Base-by-base conservation (phyloP, 2,113 vertebrate species). In the Calypte anna region DNA sequence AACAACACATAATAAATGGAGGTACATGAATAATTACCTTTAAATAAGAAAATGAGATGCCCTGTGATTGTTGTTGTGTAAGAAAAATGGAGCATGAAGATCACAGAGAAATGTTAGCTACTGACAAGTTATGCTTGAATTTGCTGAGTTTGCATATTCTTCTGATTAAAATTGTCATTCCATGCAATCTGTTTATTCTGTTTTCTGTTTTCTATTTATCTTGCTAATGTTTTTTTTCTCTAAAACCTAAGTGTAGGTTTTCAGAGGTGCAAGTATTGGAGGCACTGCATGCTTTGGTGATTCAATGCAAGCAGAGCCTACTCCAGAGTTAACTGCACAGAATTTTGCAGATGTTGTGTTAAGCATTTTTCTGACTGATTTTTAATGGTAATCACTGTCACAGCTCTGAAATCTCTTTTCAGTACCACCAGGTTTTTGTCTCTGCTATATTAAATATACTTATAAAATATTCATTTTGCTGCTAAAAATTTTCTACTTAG, bases 121-220 rank as follows among this genome's bases (percentile, higher is more conserved):
- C 59, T 36, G 64, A 51, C 68, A 82, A 74, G 55, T 72, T 91
- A 38, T 76, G 38, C 48, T 40, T 86, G 75, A 68, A 36, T 88
- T 90, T 91, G 72, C 91, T 92, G 89, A 82, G 50, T 72, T 75
- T 79, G 62, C 74, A 88, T 85, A 82, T 77, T 83, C 28, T 40
- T 81, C 31, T 67, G 67, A 86, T 94, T 90, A 88, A 85, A 95
- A 90, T 82, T 4, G 75, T 67, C 61, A 61, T 86, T 63, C 43
- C 22, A 2, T 83, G 48, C 75, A 72, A 70, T 67, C 67, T 67
- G 19, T 89, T 91, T 92, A 62, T 75, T 78, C 88, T 79, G 55
- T 77, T 91, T 93, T 86, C 12, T 31, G 36, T 75, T 90, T 80
- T 43, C 51, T 74, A 51, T 95, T 94, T 96, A 72, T 88, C 82